Evolutionary conservation across 2,797 vertebrate genomes (phyloP).

Genomic region (Acropternis orthonyx): DNA sequence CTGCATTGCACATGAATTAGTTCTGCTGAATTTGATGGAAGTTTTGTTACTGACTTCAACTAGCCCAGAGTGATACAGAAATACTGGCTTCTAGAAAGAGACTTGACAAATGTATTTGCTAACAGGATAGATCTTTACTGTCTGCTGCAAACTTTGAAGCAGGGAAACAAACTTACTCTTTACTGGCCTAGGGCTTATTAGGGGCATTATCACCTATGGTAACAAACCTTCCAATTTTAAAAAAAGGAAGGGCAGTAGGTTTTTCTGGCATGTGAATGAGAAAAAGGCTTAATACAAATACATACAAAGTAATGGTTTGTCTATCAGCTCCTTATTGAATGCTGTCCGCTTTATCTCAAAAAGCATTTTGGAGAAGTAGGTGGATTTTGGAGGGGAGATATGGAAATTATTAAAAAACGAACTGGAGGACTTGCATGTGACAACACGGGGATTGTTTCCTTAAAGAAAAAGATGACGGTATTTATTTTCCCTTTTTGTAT

Average conservation of each 20-base stretch:
- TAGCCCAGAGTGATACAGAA: background rate
- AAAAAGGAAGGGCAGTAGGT: background rate
- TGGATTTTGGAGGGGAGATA: background rate
- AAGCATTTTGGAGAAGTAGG: background rate
- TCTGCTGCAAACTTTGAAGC: background rate
- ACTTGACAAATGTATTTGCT: background rate
- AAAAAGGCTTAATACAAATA: background rate
- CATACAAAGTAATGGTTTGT: background rate
- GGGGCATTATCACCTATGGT: background rate
- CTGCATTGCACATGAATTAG: background rate
- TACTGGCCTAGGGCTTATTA: background rate
- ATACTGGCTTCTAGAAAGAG: background rate
- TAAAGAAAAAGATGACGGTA: background rate
- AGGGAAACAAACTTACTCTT: background rate
- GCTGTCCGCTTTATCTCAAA: background rate
- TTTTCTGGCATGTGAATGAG: background rate
- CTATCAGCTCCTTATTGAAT: background rate
- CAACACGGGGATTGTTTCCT: background rate
- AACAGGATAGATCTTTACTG: background rate
- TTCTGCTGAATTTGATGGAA: background rate
- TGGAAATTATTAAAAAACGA: background rate
- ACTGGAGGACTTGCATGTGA: background rate
- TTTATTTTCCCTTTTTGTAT: constrained; percentile 9
- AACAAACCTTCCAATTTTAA: background rate
- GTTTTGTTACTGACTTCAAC: background rate